Base-by-base conservation (phyloP, 23 tunicate species). In the Botrylloides violaceus region DNA sequence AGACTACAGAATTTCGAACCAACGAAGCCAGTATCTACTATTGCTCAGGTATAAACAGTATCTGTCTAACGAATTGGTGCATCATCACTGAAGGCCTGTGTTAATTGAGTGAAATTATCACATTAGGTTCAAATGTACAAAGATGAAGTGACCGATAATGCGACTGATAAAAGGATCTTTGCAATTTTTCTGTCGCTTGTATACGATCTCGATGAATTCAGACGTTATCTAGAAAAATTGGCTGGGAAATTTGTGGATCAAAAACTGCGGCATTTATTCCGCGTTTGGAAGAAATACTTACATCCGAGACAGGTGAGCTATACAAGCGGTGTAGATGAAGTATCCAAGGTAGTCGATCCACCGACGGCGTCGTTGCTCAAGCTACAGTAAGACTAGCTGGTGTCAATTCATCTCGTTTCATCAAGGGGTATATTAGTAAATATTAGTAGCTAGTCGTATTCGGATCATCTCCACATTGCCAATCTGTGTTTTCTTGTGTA, bases 131-230 rank as follows among this genome's bases (percentile, higher is more conserved):
- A 76, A 34, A 36, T 73, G 64, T 90, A 90, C 47, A 50, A 61
- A 29, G 76, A 83, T 4, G 86, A 83, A 20, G 74, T 83, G 12
- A 38, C 97, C 12, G 77, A 83, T 59, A 70, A 90, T 62, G 73
- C 80, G 20, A 80, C 86, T 2, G 97, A 90, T 64, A 90, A 76
- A 71, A 29, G 97, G 32, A 79, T 90, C 5, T 79, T 76, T 21
- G 76, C 81, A 55, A 90, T 90, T 47, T 90, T 90, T 70, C 58
- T 90, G 29, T 29, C 83, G 20, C 34, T 90, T 50, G 82, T 83
- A 4, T 58, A 61, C n/a, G 97, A 90, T 70, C 63, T 90, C 12
- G 64, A 49, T 4, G 97, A 83, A 55, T 90, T 90, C 50, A 71
- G 97, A 36, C 78, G 97, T 34, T 61, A 75, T 29, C 36, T 90